phyloP scores from a whole-genome alignment of 2,113 vertebrate species.

The Gavialis gangeticus region DNA sequence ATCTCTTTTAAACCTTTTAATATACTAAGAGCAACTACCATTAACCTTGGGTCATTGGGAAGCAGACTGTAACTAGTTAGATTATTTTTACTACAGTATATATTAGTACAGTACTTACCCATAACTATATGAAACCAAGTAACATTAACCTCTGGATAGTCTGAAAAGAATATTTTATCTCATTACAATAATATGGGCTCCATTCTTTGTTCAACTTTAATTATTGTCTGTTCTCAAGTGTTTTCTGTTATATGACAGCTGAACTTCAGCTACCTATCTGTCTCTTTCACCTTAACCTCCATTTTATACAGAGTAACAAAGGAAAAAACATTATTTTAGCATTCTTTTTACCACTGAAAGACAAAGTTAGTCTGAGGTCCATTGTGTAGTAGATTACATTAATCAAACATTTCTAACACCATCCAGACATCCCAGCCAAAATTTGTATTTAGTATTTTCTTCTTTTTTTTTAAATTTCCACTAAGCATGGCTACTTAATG shows the following conservation, averaged over 20 bases:
- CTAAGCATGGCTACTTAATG: neutral
- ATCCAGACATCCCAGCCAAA: slow-evolving; percentile 24
- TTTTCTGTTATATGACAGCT: slow-evolving; percentile 76
- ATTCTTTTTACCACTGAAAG: slow-evolving; percentile 50
- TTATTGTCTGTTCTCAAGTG: slow-evolving; percentile 78
- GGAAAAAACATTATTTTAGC: slow-evolving; percentile 47
- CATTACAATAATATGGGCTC: slow-evolving; percentile 79
- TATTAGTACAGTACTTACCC: slow-evolving; percentile 75
- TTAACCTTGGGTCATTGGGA: slow-evolving; percentile 72
- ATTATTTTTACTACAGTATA: slow-evolving; percentile 73
- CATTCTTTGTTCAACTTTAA: slow-evolving; percentile 79
- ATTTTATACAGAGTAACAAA: slow-evolving; percentile 66
- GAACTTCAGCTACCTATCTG: slow-evolving; percentile 76
- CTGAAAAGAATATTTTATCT: slow-evolving; percentile 74
- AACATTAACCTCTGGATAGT: slow-evolving; percentile 77
- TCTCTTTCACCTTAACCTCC: slow-evolving; percentile 77
- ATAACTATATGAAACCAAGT: slow-evolving; percentile 76
- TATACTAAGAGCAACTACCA: slow-evolving; percentile 69
- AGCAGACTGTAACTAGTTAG: slow-evolving; percentile 72
- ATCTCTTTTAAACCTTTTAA: slow-evolving; percentile 77
- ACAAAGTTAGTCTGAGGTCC: slow-evolving; percentile 57
- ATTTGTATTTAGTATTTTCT: neutral
- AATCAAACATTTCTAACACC: slow-evolving; percentile 68
- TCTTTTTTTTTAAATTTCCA: slow-evolving; percentile 5
- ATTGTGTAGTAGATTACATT: slow-evolving; percentile 40